phyloP scores from a whole-genome alignment of 2,888 invertebrate genomes.

The Chironomus tentans region DNA sequence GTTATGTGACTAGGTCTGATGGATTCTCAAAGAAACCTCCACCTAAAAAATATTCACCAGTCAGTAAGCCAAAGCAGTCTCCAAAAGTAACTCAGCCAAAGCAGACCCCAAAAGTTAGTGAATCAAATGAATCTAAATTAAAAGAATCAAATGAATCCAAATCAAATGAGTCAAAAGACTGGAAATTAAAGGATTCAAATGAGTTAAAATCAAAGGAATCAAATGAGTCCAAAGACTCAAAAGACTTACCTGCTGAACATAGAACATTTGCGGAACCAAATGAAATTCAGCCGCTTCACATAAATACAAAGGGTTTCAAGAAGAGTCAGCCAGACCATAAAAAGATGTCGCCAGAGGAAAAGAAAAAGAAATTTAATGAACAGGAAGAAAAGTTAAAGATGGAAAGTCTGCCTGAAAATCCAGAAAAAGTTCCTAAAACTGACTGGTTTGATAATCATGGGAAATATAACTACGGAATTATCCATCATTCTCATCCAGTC shows the following conservation, averaged over 20 bases:
- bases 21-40: neutral
- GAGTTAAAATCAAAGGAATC: neutral
- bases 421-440: neutral
- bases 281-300: conserved; percentile 15
- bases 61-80: no score
- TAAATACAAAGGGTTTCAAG: neutral
- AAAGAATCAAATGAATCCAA: no score
- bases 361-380: neutral
- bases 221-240: neutral
- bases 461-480: conserved; percentile 16
- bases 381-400: conserved; percentile 4
- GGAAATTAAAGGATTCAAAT: no score
- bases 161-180: no score
- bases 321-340: neutral
- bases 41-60: neutral
- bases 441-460: conserved; percentile 16
- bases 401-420: conserved; percentile 6
- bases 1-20: neutral
- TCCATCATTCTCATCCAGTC: neutral
- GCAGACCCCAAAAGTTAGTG: no score
- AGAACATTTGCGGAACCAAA: neutral
- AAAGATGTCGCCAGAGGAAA: neutral
- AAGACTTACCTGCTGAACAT: neutral
- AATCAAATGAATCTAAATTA: no score
- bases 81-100: no score